Evolutionary conservation across 2,888 invertebrate genomes (phyloP), one percentile per base, ranked within the genome.

Genomic region (Ctena decussata): DNA sequence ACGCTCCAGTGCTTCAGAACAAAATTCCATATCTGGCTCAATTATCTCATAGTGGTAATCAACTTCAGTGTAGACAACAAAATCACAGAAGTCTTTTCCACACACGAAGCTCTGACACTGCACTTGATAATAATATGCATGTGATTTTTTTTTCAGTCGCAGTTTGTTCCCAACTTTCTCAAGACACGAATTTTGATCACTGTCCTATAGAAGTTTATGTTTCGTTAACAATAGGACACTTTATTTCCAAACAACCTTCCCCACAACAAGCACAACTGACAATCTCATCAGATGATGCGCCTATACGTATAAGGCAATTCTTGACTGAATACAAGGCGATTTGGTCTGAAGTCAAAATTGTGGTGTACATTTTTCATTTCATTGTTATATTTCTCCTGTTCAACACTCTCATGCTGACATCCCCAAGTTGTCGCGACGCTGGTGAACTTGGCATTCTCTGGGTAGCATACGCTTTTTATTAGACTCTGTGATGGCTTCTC

Each of bases 241-340:
- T 87, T 18, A 86, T 49, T 57, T 86, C 84, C 8, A 81, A 39
- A 65, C 49, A 41, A 15, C 49, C 72, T 30, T 27, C 21, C 0
- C 86, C 85, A 75, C 88, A 87, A 32, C 85, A 89, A 44, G 84
- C 88, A 82, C 87, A 89, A 6, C 75, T 27, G 3, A 78, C 80
- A n/a, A 84, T 69, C 0, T 82, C 79, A 78, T 89, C 89, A 37
- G 89, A 84, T 27, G 82, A 87, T 15, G 90, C 90, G 24, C 87
- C 89, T 15, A 53, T 53, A n/a, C 8, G 21, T 53, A n/a, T n/a
- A n/a, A n/a, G 53, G 53, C 5, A 18, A n/a, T 11, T 53, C 53
- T n/a, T n/a, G 12, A 53, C 53, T 18, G 5, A 53, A 18, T 15
- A 41, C 41, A 41, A 41, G 15, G 41, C 41, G 8, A 41, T 6